Evolutionary conservation across 2,888 invertebrate genomes (phyloP).

Genomic region (Catocala fraxini): DNA sequence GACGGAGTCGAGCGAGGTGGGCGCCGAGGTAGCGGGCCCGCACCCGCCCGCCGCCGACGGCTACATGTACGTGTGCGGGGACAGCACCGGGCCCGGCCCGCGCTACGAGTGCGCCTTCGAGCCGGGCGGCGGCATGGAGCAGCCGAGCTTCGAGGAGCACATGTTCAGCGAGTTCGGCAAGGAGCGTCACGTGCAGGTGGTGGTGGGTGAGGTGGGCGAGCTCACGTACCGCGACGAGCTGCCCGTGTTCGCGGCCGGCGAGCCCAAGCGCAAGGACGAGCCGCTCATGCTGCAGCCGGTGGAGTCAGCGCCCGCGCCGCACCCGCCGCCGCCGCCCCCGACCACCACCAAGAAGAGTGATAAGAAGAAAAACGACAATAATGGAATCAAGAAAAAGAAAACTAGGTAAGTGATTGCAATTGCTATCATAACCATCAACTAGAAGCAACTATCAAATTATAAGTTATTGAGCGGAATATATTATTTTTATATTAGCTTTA

Average conservation of each 20-base stretch:
- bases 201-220: slow-evolving; percentile 84
- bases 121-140: slow-evolving; percentile 88
- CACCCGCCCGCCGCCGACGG: slow-evolving; percentile 81
- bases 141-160: slow-evolving; percentile 91
- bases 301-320: slow-evolving; percentile 65
- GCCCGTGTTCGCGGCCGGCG: slow-evolving; percentile 68
- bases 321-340: slow-evolving; percentile 64
- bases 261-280: slow-evolving; percentile 80
- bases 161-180: slow-evolving; percentile 93
- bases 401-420: slow-evolving; percentile 89
- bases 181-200: slow-evolving; percentile 81
- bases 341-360: slow-evolving; percentile 90
- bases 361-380: slow-evolving; percentile 94
- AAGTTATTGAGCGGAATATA: too few species aligned
- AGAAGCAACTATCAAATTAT: too few species aligned
- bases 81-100: slow-evolving; percentile 64
- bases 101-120: slow-evolving; percentile 83
- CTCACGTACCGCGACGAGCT: slow-evolving; percentile 84
- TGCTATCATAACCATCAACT: too few species aligned
- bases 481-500: too few species aligned
- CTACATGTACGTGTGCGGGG: slow-evolving; percentile 85
- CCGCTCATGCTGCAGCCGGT: slow-evolving; percentile 75
- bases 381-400: slow-evolving; percentile 96
- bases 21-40: slow-evolving; percentile 82
- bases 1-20: slow-evolving; percentile 83